Evolutionary conservation across 2,113 vertebrate species (phyloP), one percentile per base, ranked within the genome.

Genomic region (Isichthys henryi): DNA sequence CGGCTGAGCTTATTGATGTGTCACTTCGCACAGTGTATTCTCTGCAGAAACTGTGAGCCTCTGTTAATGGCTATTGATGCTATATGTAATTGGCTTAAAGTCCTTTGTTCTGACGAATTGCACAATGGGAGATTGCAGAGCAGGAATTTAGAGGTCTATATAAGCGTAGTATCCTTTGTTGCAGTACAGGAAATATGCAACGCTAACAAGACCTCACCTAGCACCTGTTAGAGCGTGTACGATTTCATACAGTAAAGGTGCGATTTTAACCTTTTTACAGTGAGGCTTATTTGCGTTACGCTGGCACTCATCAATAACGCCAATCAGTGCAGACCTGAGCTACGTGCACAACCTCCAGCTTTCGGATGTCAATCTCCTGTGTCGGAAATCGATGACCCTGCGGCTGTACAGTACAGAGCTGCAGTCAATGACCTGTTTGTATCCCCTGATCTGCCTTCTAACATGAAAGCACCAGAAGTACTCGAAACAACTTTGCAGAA

Each of bases 21-120:
- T 87, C 89, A 87, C 85, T 87, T 87, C 49, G 53, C 84, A 90
- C 89, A 23, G 89, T 87, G 89, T 87, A 87, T 86, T 77, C 89
- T 50, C 17, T 50, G 56, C 21, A 31, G 58, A 89, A 62, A 87
- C 89, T 45, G 21, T 35, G 31, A 43, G 85, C 77, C 85, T 62
- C 46, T 90, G 85, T 46, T 87, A 90, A 90, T 90, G 85, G 89
- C 58, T 90, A 90, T 90, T 80, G 89, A 90, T 90, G 66, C 70
- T 17, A 21, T 56, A 87, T 87, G 85, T 90, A 90, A 90, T 87
- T 90, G 85, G 89, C 87, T 90, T 58, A 90, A 90, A 77, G 89
- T 77, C 85, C 62, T 87, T 35, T 45, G 89, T 85, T 35, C 56
- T 17, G 45, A n/a, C 17, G 84, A 90, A 62, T 87, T 23, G n/a